Evolutionary conservation across 2,797 vertebrate species (phyloP).

Genomic region (Myioborus melanocephalus): DNA sequence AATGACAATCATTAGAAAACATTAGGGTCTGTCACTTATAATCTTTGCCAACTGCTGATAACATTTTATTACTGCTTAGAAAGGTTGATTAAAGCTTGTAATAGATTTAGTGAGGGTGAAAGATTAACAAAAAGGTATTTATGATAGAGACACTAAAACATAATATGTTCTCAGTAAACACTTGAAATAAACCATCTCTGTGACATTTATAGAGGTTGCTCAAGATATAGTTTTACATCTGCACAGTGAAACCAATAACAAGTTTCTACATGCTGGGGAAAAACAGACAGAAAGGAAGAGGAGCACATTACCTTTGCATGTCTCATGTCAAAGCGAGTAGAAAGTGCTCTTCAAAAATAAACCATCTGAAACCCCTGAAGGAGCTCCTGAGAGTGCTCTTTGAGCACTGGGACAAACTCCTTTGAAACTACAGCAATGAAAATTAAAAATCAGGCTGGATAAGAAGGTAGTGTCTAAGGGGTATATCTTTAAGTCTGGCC

Average conservation of each 20-base stretch:
- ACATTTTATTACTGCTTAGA: conserved; percentile 32
- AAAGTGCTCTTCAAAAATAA: neutral
- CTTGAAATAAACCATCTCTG: neutral
- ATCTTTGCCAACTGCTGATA: conserved; percentile 29
- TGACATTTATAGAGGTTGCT: conserved; percentile 50
- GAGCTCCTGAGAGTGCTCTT: neutral
- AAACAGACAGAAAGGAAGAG: neutral
- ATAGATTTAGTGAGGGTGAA: conserved; percentile 11
- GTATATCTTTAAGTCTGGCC: neutral
- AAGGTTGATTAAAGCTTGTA: conserved; percentile 12
- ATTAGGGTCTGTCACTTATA: conserved; percentile 23
- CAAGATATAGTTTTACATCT: conserved; percentile 39
- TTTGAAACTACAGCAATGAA: neutral
- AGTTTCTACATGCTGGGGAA: neutral
- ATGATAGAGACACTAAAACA: conserved; percentile 1
- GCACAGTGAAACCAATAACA: conserved; percentile 13
- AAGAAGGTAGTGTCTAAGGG: neutral
- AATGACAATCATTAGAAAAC: conserved; percentile 38
- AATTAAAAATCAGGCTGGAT: neutral
- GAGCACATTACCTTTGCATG: neutral
- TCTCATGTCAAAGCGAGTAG: neutral
- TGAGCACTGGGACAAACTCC: neutral
- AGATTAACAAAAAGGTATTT: conserved; percentile 70
- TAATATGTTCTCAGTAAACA: conserved; percentile 35
- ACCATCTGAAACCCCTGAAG: neutral